A percentile compares a stretch with the other conserved stretches of the same genome.
These are phyloP conservation scores for Liparis tanakae DNA, from an alignment of 2,797 vertebrate genomes.

Conservation along the genomic window DNA sequence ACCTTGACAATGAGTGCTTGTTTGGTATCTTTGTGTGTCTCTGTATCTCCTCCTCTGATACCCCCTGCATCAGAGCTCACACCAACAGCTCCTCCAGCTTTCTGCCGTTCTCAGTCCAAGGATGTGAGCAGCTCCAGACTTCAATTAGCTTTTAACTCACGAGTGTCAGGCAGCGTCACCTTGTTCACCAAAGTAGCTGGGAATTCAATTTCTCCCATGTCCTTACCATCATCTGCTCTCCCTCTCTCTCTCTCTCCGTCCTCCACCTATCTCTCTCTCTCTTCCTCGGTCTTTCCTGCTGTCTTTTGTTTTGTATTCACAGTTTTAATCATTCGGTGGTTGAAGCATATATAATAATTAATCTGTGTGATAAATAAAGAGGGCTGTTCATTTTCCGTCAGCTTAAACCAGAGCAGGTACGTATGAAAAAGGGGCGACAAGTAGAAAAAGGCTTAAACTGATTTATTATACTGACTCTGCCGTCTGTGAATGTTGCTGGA, in stretches of 20 bases:
- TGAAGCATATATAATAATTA: slow-evolving; percentile 17
- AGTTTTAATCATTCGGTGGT: slow-evolving; percentile 10
- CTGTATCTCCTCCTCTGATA: slow-evolving; percentile 26
- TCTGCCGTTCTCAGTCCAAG: slow-evolving; percentile 77
- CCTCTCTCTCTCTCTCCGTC: slow-evolving; percentile 41
- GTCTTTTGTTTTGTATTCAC: slow-evolving; percentile 9
- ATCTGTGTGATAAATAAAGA: slow-evolving; percentile 4
- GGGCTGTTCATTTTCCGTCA: slow-evolving; percentile 17
- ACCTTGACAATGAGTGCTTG: neutral
- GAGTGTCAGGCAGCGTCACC: slow-evolving; percentile 76
- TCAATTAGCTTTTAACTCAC: slow-evolving; percentile 85
- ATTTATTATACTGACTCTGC: neutral
- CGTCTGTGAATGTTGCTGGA: neutral
- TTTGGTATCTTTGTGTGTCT: slow-evolving; percentile 16
- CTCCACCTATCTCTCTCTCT: neutral
- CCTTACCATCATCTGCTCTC: slow-evolving; percentile 48
- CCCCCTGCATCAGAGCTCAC: slow-evolving; percentile 39
- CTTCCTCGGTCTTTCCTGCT: neutral
- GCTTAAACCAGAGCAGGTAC: neutral
- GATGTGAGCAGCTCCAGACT: slow-evolving; percentile 76
- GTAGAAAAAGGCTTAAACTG: neutral
- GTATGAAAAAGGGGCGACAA: neutral
- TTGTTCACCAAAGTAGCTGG: slow-evolving; percentile 68
- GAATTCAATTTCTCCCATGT: slow-evolving; percentile 72
- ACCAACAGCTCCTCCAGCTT: slow-evolving; percentile 69